Base-by-base conservation (phyloP, 2,113 vertebrate species). In the Stigmatopora argus region DNA sequence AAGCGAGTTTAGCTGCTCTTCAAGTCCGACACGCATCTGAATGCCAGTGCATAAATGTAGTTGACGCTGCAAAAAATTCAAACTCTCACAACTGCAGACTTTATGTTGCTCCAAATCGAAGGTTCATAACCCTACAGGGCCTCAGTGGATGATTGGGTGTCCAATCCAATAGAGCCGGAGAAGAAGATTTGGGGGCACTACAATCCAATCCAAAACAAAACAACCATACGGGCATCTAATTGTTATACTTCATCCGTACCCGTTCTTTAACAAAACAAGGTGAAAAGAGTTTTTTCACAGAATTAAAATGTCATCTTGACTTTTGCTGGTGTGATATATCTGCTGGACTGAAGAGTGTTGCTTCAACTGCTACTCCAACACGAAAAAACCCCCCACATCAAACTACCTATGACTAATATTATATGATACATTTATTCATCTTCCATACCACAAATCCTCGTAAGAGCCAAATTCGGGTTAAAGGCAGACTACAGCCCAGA, bases 1-100 rank as follows among this genome's bases (percentile, higher is more conserved):
- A 35, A 61, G 59, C 59, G 13, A 61, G 59, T 61, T 61, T 61
- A 45, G 59, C 38, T 15, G 41, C 38, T 61, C 19, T 56, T 56
- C 53, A 56, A 31, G 23, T 56, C 26, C 5, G 12, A 56, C 13
- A 21, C 26, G 53, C 23, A 23, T 7, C 53, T 56, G 12, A 23
- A 31, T 23, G 53, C 53, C 23, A 56, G 53, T 23, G 23, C 14
- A 31, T 17, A 31, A 56, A 56, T 56, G 53, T 15, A 14, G 53
- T 56, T n/a, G 57, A 64, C 12, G 21, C 46, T 49, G 45, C 58
- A 59, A 38, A 59, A 58, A 13, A 8, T 8, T 41, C 38, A 41
- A 21, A 19, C 18, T 14, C 56, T 46, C 41, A 47, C 21, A 19
- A 44, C 51, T 35, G 26, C 64, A 60, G 52, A 47, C 51, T 63